phyloP scores from a whole-genome alignment of 2,797 vertebrate species.

The Novumbra hubbsi region DNA sequence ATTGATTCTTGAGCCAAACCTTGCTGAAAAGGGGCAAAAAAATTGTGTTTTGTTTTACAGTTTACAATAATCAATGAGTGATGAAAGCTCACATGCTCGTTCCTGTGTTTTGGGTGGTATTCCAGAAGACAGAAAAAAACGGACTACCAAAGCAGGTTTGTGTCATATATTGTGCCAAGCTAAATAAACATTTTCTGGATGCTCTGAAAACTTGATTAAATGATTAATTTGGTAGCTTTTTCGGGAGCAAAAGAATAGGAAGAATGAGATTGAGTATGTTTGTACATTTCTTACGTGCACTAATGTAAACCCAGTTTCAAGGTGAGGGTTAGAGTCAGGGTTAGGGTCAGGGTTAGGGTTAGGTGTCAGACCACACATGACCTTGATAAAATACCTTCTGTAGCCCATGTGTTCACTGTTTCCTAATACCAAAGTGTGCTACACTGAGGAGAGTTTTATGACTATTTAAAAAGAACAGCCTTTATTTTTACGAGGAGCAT shows the following conservation, averaged over 20 bases:
- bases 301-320: neutral
- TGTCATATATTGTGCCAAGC: neutral
- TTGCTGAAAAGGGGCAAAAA: constrained; percentile 20
- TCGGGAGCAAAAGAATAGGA: neutral
- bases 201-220: no score
- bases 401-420: constrained; percentile 6
- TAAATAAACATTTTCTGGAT: neutral
- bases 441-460: neutral
- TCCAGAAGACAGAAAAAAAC: constrained; percentile 43
- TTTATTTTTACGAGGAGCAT: neutral
- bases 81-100: constrained; percentile 10
- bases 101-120: constrained; percentile 36
- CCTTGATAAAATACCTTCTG: neutral
- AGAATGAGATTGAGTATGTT: neutral
- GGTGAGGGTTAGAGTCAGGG: no score
- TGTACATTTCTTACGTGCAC: neutral
- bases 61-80: constrained; percentile 21
- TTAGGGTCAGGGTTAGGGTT: no score
- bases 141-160: constrained; percentile 8
- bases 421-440: neutral
- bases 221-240: no score
- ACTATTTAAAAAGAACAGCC: neutral
- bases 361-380: no score
- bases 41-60: constrained; percentile 1
- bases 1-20: neutral